phyloP scores from a whole-genome alignment of 2,113 vertebrate genomes.

The Talpa occidentalis region DNA sequence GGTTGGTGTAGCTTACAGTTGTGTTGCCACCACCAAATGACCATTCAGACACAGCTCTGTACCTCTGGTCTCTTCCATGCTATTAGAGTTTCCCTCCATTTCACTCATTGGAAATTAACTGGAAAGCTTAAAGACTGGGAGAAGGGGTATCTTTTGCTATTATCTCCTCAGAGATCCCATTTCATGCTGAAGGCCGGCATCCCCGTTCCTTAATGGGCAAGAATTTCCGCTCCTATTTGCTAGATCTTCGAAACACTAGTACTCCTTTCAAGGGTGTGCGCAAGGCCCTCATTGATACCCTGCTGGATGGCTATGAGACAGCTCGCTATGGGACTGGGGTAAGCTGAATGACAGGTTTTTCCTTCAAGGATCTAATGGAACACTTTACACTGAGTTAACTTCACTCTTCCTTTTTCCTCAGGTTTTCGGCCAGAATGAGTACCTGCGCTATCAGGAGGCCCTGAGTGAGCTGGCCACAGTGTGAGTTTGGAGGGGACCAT shows the following conservation, averaged over 20 bases:
- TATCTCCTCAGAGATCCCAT: constrained; percentile 90
- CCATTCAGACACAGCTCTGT: neutral
- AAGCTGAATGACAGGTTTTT: constrained; percentile 24
- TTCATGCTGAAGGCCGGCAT: constrained; percentile 88
- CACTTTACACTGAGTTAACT: rapidly evolving
- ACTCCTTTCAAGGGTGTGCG: constrained; percentile 88
- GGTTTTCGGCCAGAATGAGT: constrained; percentile 93
- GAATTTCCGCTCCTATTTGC: constrained; percentile 92
- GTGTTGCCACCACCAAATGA: neutral
- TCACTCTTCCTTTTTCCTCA: constrained; percentile 63
- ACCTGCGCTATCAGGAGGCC: constrained; percentile 92
- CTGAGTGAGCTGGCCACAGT: constrained; percentile 91
- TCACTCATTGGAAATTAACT: constrained; percentile 18
- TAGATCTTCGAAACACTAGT: constrained; percentile 92
- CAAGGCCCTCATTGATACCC: constrained; percentile 89
- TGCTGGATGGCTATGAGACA: constrained; percentile 94
- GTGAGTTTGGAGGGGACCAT: constrained; percentile 86
- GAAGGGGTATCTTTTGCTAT: neutral
- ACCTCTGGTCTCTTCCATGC: neutral
- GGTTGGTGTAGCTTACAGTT: neutral
- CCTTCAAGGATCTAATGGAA: neutral
- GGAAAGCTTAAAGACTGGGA: neutral
- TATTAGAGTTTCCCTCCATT: neutral
- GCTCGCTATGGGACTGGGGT: constrained; percentile 95
- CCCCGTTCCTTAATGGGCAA: constrained; percentile 91